Evolutionary conservation across 2,797 vertebrate genomes (phyloP).

Genomic region (Sebastes cheni): DNA sequence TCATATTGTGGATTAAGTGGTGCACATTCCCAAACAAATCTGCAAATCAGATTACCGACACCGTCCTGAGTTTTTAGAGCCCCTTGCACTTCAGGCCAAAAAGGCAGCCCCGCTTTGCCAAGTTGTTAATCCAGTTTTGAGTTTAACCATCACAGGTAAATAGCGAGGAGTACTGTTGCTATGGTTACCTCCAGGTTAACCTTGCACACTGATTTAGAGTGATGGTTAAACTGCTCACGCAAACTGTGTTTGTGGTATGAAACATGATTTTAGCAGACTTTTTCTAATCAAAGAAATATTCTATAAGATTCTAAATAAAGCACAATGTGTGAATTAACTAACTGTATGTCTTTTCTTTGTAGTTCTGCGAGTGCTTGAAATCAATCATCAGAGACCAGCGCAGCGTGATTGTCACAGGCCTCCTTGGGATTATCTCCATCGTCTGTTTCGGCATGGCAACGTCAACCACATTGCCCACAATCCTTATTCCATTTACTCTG

Average conservation of each 20-base stretch:
- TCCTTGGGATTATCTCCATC: conserved; percentile 86
- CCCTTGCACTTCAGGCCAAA: neutral
- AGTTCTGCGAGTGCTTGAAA: conserved; percentile 93
- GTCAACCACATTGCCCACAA: conserved; percentile 87
- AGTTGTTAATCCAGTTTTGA: neutral
- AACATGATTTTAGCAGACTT: neutral
- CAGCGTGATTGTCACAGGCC: conserved; percentile 82
- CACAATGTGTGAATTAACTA: neutral
- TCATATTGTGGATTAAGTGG: neutral
- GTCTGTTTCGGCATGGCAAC: conserved; percentile 86
- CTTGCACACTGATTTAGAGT: neutral
- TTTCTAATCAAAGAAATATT: neutral
- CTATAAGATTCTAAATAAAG: neutral
- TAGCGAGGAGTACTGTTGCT: neutral
- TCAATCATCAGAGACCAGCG: conserved; percentile 92
- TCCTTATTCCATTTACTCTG: conserved; percentile 89
- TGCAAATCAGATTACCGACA: neutral
- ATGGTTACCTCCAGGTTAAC: neutral
- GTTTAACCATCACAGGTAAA: neutral
- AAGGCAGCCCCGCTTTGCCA: neutral
- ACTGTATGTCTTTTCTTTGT: conserved; percentile 27
- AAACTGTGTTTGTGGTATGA: neutral
- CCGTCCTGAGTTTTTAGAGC: no score
- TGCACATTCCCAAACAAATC: neutral
- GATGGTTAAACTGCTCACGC: neutral